A percentile compares a stretch with the other conserved stretches of the same genome.
Evolutionary conservation across 2,113 vertebrate genomes (phyloP).

Genomic region (Limanda limanda): DNA sequence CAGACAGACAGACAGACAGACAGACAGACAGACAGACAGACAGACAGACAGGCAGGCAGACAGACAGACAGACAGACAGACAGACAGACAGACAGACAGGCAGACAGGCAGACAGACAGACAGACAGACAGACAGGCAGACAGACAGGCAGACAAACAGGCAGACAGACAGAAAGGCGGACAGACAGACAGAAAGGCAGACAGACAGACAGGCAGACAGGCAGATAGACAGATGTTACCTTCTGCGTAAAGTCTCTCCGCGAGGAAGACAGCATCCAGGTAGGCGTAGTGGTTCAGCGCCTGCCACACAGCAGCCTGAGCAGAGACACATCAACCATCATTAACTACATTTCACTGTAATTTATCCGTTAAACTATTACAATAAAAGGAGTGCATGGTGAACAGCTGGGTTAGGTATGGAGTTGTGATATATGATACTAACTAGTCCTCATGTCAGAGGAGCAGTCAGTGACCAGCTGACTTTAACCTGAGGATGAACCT

Average conservation of each 20-base stretch:
- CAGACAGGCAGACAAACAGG: too few species aligned
- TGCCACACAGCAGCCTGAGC: slow-evolving; percentile 79
- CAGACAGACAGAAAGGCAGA: neutral
- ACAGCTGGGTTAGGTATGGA: too few species aligned
- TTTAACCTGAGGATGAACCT: too few species aligned
- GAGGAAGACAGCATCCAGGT: slow-evolving; percentile 77
- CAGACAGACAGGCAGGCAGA: too few species aligned
- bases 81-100: neutral
- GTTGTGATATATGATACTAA: too few species aligned
- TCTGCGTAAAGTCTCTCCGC: slow-evolving; percentile 78
- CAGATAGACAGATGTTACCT: slow-evolving; percentile 51
- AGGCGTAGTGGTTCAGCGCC: slow-evolving; percentile 79
- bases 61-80: slow-evolving; percentile 1
- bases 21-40: neutral
- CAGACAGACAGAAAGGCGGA: slow-evolving; percentile 76
- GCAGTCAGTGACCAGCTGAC: too few species aligned
- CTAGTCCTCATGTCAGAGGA: too few species aligned
- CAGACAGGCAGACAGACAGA: slow-evolving; percentile 19
- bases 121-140: neutral
- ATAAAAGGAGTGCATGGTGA: too few species aligned
- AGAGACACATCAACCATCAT: neutral
- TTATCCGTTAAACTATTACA: too few species aligned
- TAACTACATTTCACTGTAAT: neutral
- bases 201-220: slow-evolving; percentile 19
- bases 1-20: slow-evolving; percentile 15